These are phyloP conservation scores for Podilymbus podiceps DNA, from an alignment of 2,113 vertebrate genomes.

Conservation along the genomic window DNA sequence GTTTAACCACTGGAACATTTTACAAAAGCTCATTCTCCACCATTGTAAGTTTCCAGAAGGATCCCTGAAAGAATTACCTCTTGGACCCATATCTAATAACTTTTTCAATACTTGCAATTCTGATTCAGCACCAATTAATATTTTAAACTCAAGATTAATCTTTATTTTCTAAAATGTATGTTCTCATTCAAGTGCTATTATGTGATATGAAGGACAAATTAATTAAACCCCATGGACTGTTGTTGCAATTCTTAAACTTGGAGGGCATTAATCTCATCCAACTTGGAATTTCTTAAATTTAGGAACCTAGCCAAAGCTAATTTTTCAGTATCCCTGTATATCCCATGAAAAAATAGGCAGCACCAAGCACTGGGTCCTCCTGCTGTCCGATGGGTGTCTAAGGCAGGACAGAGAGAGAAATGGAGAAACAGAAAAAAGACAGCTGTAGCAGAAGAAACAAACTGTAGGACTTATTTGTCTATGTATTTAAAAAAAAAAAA, in stretches of 20 bases:
- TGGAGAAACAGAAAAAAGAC: background rate
- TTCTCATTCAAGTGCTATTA: rapidly evolving
- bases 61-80: background rate
- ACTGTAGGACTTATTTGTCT: background rate
- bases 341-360: background rate
- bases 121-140: background rate
- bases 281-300: background rate
- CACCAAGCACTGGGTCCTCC: background rate
- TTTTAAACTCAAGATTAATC: background rate
- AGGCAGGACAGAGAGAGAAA: background rate
- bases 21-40: background rate
- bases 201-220: background rate
- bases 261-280: background rate
- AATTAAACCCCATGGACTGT: background rate
- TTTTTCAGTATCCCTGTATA: background rate
- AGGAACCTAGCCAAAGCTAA: background rate
- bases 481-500: background rate
- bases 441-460: background rate
- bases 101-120: background rate
- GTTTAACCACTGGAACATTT: background rate
- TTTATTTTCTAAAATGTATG: background rate
- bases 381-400: background rate
- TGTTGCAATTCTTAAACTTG: background rate
- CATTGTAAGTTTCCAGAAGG: background rate
- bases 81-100: background rate